Evolutionary conservation across 2,888 invertebrate genomes (phyloP), one percentile per base, ranked within the genome.

Genomic region (Hypercompe scribonia): DNA sequence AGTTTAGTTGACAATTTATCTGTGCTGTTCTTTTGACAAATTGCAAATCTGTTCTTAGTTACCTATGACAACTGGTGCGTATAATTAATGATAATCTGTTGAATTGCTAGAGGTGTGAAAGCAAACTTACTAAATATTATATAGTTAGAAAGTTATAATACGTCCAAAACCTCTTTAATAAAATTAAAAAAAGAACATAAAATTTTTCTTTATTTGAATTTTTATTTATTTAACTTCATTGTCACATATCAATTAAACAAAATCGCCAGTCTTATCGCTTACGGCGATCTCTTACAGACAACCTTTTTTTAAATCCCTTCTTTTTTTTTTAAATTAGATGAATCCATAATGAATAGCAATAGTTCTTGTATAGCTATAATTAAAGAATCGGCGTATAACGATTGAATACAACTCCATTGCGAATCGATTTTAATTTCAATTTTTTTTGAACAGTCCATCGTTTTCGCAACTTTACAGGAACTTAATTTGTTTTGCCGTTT

Each of bases 401-500:
- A 61, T 61, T 61, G 18, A 31, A 61, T 31, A 18, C 31, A 31
- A 31, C 31, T 31, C 31, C 61, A 31, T 61, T 61, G 18, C 64
- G 36, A 58, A 61, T 69, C 36, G 28, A 61, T 61, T 69, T 3
- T 31, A 69, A 21, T 21, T 13, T 21, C n/a, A 28, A 5, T 21
- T 69, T 58, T 69, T 39, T 58, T 28, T 11, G 2, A 54, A 54
- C 50, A 11, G 58, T n/a, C 15, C 31, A 68, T 28, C n/a, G 28
- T 66, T 33, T 66, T 71, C 54, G 66, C 54, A 71, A 66, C 28
- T 70, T 28, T 28, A 65, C 33, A 61, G 33, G 61, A 61, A 65
- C 71, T 70, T 72, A 54, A 81, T 82, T 78, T 36, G 82, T 80
- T 78, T 58, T 74, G 76, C 73, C 61, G 54, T 64, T 42, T 73